Conservation (phyloP, 1,140 invertebrate species). For the Bombus pascuorum region DNA sequence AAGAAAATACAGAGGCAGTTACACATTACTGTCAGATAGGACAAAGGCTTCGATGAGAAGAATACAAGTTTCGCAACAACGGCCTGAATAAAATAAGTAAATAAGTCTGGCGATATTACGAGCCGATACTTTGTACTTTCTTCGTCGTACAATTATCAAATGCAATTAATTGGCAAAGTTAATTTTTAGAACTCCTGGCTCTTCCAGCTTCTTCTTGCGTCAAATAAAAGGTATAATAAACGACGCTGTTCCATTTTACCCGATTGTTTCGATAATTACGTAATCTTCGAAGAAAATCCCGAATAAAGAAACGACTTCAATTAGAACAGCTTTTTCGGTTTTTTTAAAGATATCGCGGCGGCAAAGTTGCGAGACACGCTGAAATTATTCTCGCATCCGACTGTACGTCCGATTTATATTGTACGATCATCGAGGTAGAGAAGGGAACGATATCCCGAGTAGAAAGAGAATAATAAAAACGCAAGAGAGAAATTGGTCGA, state of each 20-base stretch:
- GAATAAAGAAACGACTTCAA: too few species aligned
- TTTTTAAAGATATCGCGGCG: too few species aligned
- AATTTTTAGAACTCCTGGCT: background rate
- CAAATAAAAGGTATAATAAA: background rate
- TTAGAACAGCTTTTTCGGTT: accelerated
- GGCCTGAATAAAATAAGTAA: background rate
- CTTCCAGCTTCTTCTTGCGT: background rate
- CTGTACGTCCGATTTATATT: too few species aligned
- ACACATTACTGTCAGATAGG: too few species aligned
- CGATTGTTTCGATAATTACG: background rate
- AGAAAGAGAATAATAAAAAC: background rate
- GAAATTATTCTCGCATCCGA: too few species aligned
- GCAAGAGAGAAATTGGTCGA: background rate
- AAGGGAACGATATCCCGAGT: too few species aligned
- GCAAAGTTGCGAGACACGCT: too few species aligned
- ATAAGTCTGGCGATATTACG: background rate
- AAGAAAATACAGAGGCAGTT: background rate
- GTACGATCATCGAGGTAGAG: too few species aligned
- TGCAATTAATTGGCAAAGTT: background rate
- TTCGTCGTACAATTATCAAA: background rate
- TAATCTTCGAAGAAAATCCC: background rate
- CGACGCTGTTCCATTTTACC: background rate
- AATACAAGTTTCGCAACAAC: background rate
- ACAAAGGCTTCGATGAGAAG: too few species aligned
- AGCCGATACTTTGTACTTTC: too few species aligned